Percentiles rank a stretch among this genome's conserved stretches.
phyloP scores from a whole-genome alignment of 2,888 invertebrate species.

The Bimastos eiseni region DNA sequence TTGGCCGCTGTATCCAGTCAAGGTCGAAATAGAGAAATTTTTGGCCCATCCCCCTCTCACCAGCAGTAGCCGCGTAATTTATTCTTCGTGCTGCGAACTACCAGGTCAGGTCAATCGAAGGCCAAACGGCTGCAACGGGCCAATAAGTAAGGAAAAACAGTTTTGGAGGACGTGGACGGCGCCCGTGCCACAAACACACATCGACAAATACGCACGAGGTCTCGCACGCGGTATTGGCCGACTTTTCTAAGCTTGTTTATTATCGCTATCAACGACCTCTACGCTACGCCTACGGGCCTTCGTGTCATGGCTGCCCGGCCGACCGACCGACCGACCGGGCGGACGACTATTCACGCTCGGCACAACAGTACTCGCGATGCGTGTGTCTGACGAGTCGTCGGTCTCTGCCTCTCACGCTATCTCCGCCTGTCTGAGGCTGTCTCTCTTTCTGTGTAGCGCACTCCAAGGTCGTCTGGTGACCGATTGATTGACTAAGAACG shows the following conservation, averaged over 20 bases:
- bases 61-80: not conserved
- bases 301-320: not conserved
- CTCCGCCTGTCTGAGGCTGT: not conserved
- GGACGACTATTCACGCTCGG: not conserved
- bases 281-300: not conserved
- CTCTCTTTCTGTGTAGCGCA: not conserved
- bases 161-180: not conserved
- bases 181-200: not conserved
- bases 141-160: constrained; percentile 6
- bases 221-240: not conserved
- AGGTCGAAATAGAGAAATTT: not conserved
- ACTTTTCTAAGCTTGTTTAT: not conserved
- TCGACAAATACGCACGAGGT: not conserved
- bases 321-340: not conserved
- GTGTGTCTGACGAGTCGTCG: too few species aligned
- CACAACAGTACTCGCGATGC: not conserved
- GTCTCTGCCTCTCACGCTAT: too few species aligned
- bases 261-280: constrained; percentile 13
- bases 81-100: not conserved
- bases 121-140: not conserved
- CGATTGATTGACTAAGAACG: constrained; percentile 1
- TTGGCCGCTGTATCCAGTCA: not conserved
- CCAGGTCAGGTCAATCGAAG: not conserved
- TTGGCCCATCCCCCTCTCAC: not conserved
- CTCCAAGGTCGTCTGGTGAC: constrained; percentile 24